These are phyloP conservation scores for Aphelenchoides bicaudatus DNA, from an alignment of 2,888 invertebrate species.

Conservation along the genomic window DNA sequence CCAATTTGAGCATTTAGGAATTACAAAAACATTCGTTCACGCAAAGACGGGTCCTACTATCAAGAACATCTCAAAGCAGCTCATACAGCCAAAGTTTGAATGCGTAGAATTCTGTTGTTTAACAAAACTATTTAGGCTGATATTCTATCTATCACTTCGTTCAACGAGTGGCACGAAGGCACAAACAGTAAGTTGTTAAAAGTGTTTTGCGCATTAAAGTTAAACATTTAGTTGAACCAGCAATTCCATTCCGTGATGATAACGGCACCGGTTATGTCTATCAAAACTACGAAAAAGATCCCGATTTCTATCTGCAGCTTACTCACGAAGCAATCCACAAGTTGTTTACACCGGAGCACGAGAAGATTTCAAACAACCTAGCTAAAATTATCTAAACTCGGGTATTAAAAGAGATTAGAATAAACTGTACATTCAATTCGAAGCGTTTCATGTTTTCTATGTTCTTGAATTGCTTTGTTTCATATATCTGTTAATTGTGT, in stretches of 20 bases:
- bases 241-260: conserved; percentile 63
- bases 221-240: conserved; percentile 73
- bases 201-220: too few relatives aligned
- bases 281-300: conserved; percentile 26
- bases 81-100: conserved; percentile 34
- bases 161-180: conserved; percentile 75
- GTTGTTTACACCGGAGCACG: conserved; percentile 40
- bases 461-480: too few relatives aligned
- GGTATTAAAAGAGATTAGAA: background rate
- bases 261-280: conserved; percentile 50
- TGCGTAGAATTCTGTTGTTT: background rate
- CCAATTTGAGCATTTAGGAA: too few relatives aligned
- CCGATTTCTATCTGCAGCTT: conserved; percentile 38
- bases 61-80: conserved; percentile 61
- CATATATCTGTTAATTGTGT: too few relatives aligned
- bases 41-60: conserved; percentile 69
- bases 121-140: conserved; percentile 37
- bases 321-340: conserved; percentile 38
- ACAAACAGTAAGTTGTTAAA: too few relatives aligned
- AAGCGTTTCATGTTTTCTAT: too few relatives aligned
- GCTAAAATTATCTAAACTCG: conserved; percentile 31
- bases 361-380: conserved; percentile 39
- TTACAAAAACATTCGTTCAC: conserved; percentile 64
- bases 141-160: conserved; percentile 70
- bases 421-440: background rate